These are phyloP conservation scores for Lydus trimaculatus DNA, from an alignment of 2,888 invertebrate genomes.

Conservation along the genomic window DNA sequence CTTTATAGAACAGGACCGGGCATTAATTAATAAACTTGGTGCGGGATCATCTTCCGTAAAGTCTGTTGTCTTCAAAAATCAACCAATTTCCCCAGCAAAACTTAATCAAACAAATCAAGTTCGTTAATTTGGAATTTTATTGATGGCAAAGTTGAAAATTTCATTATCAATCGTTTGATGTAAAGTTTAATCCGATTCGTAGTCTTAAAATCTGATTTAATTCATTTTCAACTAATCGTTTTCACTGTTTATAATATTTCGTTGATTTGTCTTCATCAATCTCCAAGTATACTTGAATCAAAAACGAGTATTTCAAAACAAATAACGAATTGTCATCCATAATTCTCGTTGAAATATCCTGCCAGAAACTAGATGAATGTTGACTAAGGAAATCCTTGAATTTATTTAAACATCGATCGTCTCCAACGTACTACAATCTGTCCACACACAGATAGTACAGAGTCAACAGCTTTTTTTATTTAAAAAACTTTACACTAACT, in stretches of 20 bases:
- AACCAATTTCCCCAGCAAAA: constrained; percentile 19
- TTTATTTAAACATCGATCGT: constrained; percentile 29
- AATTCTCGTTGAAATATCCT: constrained; percentile 7
- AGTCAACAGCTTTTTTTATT: not conserved
- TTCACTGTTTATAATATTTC: not conserved
- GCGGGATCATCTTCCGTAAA: not conserved
- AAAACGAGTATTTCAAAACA: not conserved
- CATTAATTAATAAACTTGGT: not conserved
- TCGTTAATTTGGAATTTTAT: not conserved
- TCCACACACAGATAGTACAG: not conserved
- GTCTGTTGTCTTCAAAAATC: constrained; percentile 22
- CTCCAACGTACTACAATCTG: not conserved
- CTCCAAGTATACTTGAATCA: not conserved
- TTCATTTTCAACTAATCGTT: constrained; percentile 13
- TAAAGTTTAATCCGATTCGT: constrained; percentile 25
- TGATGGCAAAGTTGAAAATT: constrained; percentile 31
- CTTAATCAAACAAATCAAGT: constrained; percentile 28
- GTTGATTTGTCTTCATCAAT: constrained; percentile 7
- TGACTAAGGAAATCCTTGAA: constrained; percentile 11
- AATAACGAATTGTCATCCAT: constrained; percentile 2
- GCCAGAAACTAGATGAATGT: constrained; percentile 8
- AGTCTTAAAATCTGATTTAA: constrained; percentile 27
- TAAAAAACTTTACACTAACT: not conserved
- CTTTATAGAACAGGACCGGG: not conserved
- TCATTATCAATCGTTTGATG: constrained; percentile 37